phyloP scores from a whole-genome alignment of 2,888 invertebrate genomes.

The Aspidiotus rigidus region DNA sequence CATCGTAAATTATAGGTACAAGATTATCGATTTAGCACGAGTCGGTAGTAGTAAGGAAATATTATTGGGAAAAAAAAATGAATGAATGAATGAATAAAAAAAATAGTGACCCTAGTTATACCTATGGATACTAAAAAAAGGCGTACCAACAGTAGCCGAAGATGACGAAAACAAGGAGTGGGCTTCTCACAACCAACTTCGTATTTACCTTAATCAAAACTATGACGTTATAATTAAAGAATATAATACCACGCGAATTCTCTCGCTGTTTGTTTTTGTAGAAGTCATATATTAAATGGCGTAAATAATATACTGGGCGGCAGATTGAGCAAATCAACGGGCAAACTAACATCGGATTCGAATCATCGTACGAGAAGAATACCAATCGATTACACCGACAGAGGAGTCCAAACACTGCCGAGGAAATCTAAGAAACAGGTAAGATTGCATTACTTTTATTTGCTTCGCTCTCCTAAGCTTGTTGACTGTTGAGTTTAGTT shows the following conservation, averaged over 20 bases:
- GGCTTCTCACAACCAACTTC: neutral
- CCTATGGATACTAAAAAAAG: neutral
- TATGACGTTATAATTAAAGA: neutral
- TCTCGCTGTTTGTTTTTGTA: slow-evolving; percentile 44
- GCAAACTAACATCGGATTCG: slow-evolving; percentile 53
- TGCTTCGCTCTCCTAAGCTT: too few relatives aligned
- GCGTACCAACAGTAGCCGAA: neutral
- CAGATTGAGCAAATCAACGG: slow-evolving; percentile 71
- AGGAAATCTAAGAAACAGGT: slow-evolving; percentile 44
- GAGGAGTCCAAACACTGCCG: slow-evolving; percentile 59
- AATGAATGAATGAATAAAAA: too few relatives aligned
- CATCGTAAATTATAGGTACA: too few relatives aligned
- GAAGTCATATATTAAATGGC: slow-evolving; percentile 44
- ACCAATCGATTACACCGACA: slow-evolving; percentile 35
- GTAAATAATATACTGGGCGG: slow-evolving; percentile 61
- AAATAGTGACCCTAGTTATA: too few relatives aligned
- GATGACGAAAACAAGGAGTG: neutral
- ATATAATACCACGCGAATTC: neutral
- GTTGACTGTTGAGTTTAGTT: too few relatives aligned
- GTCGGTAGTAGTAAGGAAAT: too few relatives aligned
- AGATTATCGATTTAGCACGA: too few relatives aligned
- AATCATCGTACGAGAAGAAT: slow-evolving; percentile 40
- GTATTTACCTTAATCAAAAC: neutral
- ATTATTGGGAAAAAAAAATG: too few relatives aligned
- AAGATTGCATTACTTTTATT: neutral